Evolutionary conservation across 2,797 vertebrate species (phyloP).

Genomic region (Epinephelus coioides): DNA sequence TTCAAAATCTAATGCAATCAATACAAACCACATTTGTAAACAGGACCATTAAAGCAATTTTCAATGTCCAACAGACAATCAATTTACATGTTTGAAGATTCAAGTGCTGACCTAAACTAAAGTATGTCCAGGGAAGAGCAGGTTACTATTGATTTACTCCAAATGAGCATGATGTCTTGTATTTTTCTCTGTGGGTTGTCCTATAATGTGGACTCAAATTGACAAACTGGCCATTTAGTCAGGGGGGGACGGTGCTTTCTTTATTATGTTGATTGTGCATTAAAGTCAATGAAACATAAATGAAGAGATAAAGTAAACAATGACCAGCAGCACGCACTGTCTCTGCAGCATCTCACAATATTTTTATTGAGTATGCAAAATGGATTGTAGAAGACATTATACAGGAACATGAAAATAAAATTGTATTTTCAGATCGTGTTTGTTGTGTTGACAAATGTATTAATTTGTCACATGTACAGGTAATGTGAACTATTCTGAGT

Average conservation of each 20-base stretch:
- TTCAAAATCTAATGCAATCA: conserved; percentile 86
- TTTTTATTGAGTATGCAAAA: conserved; percentile 2
- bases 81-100: conserved; percentile 89
- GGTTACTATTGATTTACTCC: conserved; percentile 87
- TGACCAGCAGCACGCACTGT: conserved; percentile 7
- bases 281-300: conserved; percentile 70
- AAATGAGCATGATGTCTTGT: conserved; percentile 84
- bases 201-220: conserved; percentile 77
- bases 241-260: conserved; percentile 53
- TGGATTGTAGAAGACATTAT: background rate
- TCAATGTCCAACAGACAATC: conserved; percentile 87
- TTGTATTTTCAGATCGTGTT: background rate
- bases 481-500: background rate
- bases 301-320: conserved; percentile 53
- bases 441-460: background rate
- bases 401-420: background rate
- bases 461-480: background rate
- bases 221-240: conserved; percentile 77
- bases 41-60: conserved; percentile 86
- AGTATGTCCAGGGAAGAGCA: conserved; percentile 81
- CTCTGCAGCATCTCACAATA: conserved; percentile 8
- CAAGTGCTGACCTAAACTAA: conserved; percentile 89
- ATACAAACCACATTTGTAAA: conserved; percentile 90
- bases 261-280: conserved; percentile 71
- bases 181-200: conserved; percentile 65